These are phyloP conservation scores for Tetranychus truncatus DNA, from an alignment of 2,888 invertebrate species.

Conservation along the genomic window DNA sequence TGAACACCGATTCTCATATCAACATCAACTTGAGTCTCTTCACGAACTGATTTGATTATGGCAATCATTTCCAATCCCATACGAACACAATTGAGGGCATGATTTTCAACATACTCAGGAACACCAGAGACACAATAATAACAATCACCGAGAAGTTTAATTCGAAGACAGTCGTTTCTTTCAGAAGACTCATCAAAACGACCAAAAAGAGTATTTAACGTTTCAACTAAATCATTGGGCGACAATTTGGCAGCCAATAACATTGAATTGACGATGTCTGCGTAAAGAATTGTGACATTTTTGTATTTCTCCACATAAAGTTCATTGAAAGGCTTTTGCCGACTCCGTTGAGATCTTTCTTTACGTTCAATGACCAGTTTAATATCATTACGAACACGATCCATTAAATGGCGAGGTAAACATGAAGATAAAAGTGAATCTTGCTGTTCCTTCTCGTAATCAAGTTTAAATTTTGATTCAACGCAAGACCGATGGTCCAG, in stretches of 20 bases:
- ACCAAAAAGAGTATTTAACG: constrained; percentile 72
- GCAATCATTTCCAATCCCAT: constrained; percentile 79
- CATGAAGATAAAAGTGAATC: constrained; percentile 33
- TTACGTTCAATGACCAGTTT: constrained; percentile 33
- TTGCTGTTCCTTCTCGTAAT: constrained; percentile 69
- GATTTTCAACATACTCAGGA: constrained; percentile 51
- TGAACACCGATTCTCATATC: constrained; percentile 94
- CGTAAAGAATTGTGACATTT: constrained; percentile 69
- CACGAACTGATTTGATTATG: constrained; percentile 60
- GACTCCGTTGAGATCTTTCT: constrained; percentile 19
- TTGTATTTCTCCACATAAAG: constrained; percentile 68
- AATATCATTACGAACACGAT: constrained; percentile 41
- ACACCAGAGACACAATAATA: constrained; percentile 81
- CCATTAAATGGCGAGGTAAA: constrained; percentile 62
- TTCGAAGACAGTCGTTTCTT: constrained; percentile 46
- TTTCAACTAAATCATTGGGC: constrained; percentile 61
- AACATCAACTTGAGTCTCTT: constrained; percentile 55
- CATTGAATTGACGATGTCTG: constrained; percentile 84
- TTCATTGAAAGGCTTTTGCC: constrained; percentile 42
- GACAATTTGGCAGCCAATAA: constrained; percentile 62
- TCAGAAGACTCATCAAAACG: constrained; percentile 76
- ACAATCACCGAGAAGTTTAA: constrained; percentile 82
- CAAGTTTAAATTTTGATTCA: constrained; percentile 58
- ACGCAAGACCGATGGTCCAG: constrained; percentile 67
- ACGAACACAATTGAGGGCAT: constrained; percentile 74